Percentiles rank a stretch among this genome's conserved stretches.
phyloP scores from a whole-genome alignment of 2,113 vertebrate species.

The Gavialis gangeticus region DNA sequence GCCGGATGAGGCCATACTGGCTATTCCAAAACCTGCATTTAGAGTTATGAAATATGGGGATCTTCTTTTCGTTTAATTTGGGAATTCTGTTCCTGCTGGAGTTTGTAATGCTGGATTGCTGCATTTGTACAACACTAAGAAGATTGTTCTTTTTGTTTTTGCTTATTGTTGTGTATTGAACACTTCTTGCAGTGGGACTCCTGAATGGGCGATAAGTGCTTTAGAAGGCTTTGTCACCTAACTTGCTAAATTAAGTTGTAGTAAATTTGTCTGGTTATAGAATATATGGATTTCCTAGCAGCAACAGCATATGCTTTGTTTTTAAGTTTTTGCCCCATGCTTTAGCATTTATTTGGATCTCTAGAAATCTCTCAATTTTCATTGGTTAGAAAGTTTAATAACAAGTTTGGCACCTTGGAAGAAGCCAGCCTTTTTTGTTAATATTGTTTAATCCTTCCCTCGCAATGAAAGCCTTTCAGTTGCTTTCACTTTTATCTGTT shows the following conservation, averaged over 20 bases:
- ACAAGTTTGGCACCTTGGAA: background rate
- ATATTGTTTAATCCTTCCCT: slow-evolving; percentile 13
- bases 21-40: background rate
- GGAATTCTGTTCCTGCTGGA: background rate
- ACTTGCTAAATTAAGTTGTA: background rate
- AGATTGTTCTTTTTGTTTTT: background rate
- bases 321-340: accelerated
- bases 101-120: background rate
- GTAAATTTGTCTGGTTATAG: background rate
- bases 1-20: background rate
- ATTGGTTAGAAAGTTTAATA: background rate
- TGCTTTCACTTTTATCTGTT: background rate
- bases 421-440: background rate
- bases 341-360: background rate
- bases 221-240: background rate
- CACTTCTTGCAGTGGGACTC: background rate
- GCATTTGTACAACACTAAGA: background rate
- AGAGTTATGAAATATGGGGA: accelerated
- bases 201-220: accelerated
- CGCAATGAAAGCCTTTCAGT: background rate
- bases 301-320: background rate
- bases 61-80: accelerated
- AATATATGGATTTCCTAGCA: background rate
- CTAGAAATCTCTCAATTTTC: slow-evolving; percentile 33
- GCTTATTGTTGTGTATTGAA: background rate